These are phyloP conservation scores for Datnioides undecimradiatus DNA, from an alignment of 2,113 vertebrate species.

Conservation along the genomic window DNA sequence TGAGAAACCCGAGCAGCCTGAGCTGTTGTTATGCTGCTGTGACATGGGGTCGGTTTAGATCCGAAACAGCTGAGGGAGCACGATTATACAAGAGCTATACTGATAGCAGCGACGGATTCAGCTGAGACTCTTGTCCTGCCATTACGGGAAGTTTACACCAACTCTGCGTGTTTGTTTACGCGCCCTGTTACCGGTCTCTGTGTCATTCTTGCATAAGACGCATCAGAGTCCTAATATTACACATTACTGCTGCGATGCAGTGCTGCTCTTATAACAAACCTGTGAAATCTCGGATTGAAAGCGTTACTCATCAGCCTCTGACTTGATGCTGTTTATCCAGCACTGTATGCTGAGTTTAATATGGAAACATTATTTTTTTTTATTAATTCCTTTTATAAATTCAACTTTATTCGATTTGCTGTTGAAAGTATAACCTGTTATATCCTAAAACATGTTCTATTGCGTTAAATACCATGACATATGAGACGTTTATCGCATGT, in stretches of 20 bases:
- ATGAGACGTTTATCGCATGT: not conserved
- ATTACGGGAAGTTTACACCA: not conserved
- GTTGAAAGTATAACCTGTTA: not conserved
- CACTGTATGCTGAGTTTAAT: not conserved
- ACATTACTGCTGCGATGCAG: not conserved
- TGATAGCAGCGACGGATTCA: not conserved
- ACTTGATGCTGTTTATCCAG: not conserved
- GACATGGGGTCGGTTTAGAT: not conserved
- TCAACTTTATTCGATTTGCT: not conserved
- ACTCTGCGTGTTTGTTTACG: not conserved
- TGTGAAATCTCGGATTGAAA: too few species aligned
- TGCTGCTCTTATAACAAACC: too few species aligned
- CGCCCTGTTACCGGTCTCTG: not conserved
- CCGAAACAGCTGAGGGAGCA: not conserved
- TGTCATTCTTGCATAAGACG: not conserved
- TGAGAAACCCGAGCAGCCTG: constrained; percentile 30
- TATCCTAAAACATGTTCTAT: not conserved
- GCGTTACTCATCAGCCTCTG: too few species aligned
- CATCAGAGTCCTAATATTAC: not conserved
- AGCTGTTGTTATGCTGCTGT: not conserved
- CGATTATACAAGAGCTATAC: constrained; percentile 3
- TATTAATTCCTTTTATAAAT: too few species aligned
- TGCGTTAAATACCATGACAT: not conserved
- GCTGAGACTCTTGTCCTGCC: too few species aligned
- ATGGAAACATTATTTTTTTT: too few species aligned